Conservation (phyloP, 1,140 invertebrate genomes). For the Pseudomyrmex concolor region DNA sequence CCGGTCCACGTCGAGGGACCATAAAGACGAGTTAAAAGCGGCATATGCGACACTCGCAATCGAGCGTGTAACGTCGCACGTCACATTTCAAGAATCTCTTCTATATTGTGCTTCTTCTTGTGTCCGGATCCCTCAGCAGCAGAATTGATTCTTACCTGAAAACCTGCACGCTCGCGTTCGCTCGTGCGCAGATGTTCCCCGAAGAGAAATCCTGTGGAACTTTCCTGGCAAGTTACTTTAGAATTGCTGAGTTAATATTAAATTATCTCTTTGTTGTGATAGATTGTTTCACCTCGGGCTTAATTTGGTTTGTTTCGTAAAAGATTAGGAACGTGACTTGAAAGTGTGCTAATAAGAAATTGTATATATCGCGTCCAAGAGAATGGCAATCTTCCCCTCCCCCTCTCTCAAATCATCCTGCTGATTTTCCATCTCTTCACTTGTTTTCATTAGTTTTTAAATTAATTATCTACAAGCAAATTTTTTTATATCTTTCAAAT, state of each 20-base stretch:
- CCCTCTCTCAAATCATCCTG: no score
- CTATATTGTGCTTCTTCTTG: background rate
- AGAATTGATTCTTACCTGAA: constrained; percentile 34
- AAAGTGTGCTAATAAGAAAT: constrained; percentile 46
- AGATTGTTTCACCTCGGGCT: constrained; percentile 36
- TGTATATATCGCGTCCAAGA: constrained; percentile 40
- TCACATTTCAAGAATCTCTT: constrained; percentile 36
- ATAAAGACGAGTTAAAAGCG: constrained; percentile 20
- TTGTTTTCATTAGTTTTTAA: constrained; percentile 14
- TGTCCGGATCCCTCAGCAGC: background rate
- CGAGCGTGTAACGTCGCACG: constrained; percentile 32
- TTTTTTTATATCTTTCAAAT: background rate
- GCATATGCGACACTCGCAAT: constrained; percentile 53
- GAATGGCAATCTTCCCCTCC: constrained; percentile 1
- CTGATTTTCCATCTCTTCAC: no score
- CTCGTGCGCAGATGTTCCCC: constrained; percentile 47
- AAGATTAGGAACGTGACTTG: constrained; percentile 52
- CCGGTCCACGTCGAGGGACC: background rate
- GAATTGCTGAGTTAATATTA: constrained; percentile 48
- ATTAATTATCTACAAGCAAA: constrained; percentile 24
- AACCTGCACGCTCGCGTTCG: constrained; percentile 7
- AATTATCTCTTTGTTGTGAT: constrained; percentile 43
- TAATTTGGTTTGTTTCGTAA: constrained; percentile 27
- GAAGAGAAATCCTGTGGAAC: constrained; percentile 7
- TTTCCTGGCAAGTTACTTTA: background rate